Conservation (phyloP, 2,888 invertebrate species). For the Oasisia sp. region DNA sequence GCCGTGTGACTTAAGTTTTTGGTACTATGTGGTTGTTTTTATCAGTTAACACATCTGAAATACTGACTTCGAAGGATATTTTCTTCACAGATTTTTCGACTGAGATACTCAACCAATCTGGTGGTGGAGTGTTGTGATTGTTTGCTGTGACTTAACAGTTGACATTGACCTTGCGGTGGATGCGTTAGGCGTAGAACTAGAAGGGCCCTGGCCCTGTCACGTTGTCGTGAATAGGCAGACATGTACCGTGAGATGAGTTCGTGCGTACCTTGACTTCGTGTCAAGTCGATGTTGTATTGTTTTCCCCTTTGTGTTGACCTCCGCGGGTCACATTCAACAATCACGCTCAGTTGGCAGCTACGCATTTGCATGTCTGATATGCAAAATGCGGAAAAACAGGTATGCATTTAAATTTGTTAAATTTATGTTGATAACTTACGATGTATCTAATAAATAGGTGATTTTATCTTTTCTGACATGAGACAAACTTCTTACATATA, state of each 20-base stretch:
- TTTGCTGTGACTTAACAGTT: conserved; percentile 7
- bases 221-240: background rate
- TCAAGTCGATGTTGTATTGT: background rate
- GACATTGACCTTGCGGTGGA: conserved; percentile 8
- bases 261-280: background rate
- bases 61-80: background rate
- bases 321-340: background rate
- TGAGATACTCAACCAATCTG: background rate
- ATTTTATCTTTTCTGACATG: too few relatives aligned
- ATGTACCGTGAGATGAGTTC: background rate
- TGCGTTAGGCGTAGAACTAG: background rate
- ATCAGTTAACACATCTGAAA: background rate
- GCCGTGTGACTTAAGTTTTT: background rate
- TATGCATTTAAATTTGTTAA: background rate
- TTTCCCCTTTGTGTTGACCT: background rate
- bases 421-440: background rate
- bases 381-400: background rate
- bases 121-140: background rate
- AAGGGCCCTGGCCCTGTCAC: background rate
- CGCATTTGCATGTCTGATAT: background rate
- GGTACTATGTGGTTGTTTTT: background rate
- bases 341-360: background rate
- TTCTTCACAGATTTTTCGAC: background rate
- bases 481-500: background rate
- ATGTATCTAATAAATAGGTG: background rate